Base-by-base conservation (phyloP, 2,113 vertebrate species). In the Manacus vitellinus region DNA sequence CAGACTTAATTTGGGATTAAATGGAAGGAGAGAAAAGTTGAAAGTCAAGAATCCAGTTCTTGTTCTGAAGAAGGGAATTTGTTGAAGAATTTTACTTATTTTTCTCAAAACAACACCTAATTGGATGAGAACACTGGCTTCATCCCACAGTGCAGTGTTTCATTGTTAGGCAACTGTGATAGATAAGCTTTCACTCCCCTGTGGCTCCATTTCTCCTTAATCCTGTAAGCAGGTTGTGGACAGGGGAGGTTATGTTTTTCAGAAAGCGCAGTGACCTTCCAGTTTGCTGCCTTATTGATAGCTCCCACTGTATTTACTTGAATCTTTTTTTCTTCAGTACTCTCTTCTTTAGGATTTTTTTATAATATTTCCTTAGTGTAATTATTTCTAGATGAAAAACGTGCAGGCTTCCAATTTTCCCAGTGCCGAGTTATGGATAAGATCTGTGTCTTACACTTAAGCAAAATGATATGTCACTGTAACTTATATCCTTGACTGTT, bases 401-500 rank as follows among this genome's bases (percentile, higher is more conserved):
- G 12, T 74, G 11, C 21, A 56, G 16, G 12, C 31, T 92, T 85
- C 49, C 22, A 44, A 0, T 58, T 83, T 73, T 61, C 33, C n/a
- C 46, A 22, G 11, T 37, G 72, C 76, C 49, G 16, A 58, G 27
- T 78, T 77, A 31, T 0, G 1, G 59, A 1, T 73, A 59, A 85
- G 55, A 76, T 33, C 59, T 63, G 23, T 68, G 59, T 80, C 78
- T 92, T 63, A 22, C 46, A 84, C 4, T 11, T 90, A 58, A 77
- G 35, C 81, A 93, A 76, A 94, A 88, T 25, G 46, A 85, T 90
- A 71, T 20, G 59, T 81, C 37, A 30, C 39, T 86, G 63, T 74
- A 94, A 95, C 67, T 86, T 86, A 86, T 78, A 72, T 68, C 80
- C 83, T 46, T 54, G 47, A 6, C 65, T 91, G 37, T 21, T 91